Evolutionary conservation across 2,888 invertebrate genomes (phyloP), one percentile per base, ranked within the genome.

Genomic region (Rhopalosiphum nymphaeae): DNA sequence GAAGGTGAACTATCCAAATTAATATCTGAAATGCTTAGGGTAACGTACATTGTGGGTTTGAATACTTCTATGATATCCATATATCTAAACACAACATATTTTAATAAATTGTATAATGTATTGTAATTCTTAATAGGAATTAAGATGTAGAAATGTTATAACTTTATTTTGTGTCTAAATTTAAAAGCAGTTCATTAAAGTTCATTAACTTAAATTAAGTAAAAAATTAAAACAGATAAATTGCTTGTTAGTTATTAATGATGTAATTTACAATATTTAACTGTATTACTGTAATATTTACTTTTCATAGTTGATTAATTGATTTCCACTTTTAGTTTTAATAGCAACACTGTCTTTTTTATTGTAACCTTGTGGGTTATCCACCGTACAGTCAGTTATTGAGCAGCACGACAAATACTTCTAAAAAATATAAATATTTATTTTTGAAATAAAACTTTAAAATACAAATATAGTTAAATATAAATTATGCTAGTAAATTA

Each of bases 1-100:
- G 98, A 99, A 91, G 96, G 96, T 0, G 97, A 96, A 95, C 98
- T 97, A 84, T 96, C 96, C 16, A 96, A 96, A 95, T 97, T 96
- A 86, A 97, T 98, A 95, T 97, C 97, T 84, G 97, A 97, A 96
- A 99, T 98, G 95, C 97, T 97, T 95, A 99, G 96, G 29, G 97
- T 97, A 95, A 98, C 97, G 96, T 98, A 98, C 95, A 98, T 97
- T 96, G 98, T 98, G 84, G 99, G 98, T 96, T 97, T 97, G 95
- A 97, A 97, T 53, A 96, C 96, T 96, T 98, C 97, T 95, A 98
- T 97, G 78, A 97, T 95, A 95, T 98, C 97, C 97, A 98, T 97
- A 96, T 98, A 98, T 95, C 97, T 97, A 96, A 96, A 46, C 87
- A 26, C 26, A 92, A 57, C 10, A 53, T 94, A 92, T 92, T 42